phyloP scores from a whole-genome alignment of 2,113 vertebrate genomes.

The Neotoma lepida region DNA sequence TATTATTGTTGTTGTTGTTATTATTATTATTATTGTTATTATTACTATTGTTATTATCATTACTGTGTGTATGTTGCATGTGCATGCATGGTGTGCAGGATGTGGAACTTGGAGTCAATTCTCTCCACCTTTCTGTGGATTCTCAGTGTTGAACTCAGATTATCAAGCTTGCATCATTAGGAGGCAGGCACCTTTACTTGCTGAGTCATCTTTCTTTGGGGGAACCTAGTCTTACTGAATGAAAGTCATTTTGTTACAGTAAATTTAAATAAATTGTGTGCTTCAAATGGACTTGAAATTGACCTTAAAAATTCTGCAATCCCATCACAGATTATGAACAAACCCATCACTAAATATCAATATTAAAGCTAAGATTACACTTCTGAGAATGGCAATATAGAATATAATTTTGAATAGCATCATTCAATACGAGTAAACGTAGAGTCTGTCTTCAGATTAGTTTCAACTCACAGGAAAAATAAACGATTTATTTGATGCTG shows the following conservation, averaged over 20 bases:
- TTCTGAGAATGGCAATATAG: not conserved
- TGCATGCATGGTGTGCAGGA: not conserved
- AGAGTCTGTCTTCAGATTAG: conserved; percentile 16
- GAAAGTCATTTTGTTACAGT: not conserved
- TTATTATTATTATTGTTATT: not conserved
- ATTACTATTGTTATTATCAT: not conserved
- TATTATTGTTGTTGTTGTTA: not conserved
- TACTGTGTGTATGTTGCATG: not conserved
- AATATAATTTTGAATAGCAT: not conserved
- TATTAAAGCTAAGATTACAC: not conserved
- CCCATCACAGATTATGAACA: not conserved
- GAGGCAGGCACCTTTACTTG: not conserved
- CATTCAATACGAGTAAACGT: not conserved
- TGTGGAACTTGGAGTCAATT: not conserved
- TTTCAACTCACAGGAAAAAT: conserved; percentile 10
- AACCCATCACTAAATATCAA: not conserved
- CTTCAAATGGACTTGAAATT: not conserved
- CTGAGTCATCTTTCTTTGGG: not conserved
- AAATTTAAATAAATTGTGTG: not conserved
- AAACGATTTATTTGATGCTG: not conserved
- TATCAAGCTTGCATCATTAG: not conserved
- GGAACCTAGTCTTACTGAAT: not conserved
- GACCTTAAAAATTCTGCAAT: conserved; percentile 10
- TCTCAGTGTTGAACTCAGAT: too few species aligned
- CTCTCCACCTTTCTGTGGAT: not conserved